Evolutionary conservation across 2,888 invertebrate genomes (phyloP).

Genomic region (Leptinotarsa rubiginosa): DNA sequence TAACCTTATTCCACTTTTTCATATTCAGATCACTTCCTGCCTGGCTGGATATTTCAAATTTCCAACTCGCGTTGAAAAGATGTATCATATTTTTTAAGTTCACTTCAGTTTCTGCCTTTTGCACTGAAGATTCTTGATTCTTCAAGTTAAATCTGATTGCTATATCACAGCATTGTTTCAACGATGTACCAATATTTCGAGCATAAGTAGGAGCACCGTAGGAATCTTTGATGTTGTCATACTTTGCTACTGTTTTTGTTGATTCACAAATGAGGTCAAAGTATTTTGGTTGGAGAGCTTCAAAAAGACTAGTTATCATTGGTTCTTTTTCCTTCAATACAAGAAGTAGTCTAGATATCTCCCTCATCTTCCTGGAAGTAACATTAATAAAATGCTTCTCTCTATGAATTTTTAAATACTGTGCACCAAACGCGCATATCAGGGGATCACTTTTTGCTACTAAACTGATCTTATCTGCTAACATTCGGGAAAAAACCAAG

Average conservation of each 20-base stretch:
- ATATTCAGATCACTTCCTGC: conserved; percentile 20
- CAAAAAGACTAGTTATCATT: neutral
- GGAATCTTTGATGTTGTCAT: conserved; percentile 25
- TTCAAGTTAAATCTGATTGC: conserved; percentile 26
- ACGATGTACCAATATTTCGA: conserved; percentile 23
- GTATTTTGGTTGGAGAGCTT: neutral
- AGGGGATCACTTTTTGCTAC: conserved; percentile 31
- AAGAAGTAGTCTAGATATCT: conserved; percentile 17
- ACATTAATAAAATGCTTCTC: conserved; percentile 22
- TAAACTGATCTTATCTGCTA: conserved; percentile 34
- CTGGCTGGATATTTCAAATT: conserved; percentile 35
- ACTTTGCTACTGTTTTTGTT: conserved; percentile 27
- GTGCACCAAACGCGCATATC: conserved; percentile 26
- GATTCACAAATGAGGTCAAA: conserved; percentile 11
- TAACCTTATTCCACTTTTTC: conserved; percentile 26
- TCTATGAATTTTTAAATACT: conserved; percentile 19
- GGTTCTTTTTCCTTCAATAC: conserved; percentile 15
- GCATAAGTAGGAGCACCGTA: conserved; percentile 38
- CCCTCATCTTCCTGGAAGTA: conserved; percentile 25
- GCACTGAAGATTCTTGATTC: neutral
- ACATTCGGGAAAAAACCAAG: conserved; percentile 38
- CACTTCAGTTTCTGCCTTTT: conserved; percentile 41
- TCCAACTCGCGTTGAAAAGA: conserved; percentile 36
- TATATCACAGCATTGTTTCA: conserved; percentile 48
- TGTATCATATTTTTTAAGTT: conserved; percentile 47